Conservation (phyloP, 1,140 invertebrate genomes). For the Meloidogyne hapla region DNA sequence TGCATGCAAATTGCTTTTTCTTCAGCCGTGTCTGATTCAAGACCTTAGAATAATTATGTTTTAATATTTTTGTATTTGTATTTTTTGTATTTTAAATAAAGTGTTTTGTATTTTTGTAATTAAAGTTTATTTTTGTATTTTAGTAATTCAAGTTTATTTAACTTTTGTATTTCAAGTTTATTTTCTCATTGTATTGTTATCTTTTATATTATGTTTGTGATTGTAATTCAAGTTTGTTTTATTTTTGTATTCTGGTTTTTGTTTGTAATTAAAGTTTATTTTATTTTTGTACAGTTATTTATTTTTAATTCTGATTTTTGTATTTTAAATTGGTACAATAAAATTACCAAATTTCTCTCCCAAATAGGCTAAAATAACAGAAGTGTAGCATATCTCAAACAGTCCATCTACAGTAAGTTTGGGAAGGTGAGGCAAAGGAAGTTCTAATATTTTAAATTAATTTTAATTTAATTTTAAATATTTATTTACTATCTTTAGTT, state of each 20-base stretch:
- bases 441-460: conserved; percentile 29
- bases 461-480: not conserved
- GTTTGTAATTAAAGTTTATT: too few species aligned
- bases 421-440: conserved; percentile 43
- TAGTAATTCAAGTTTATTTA: too few species aligned
- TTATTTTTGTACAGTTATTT: not conserved
- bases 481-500: conserved; percentile 43
- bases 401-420: conserved; percentile 42
- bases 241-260: not conserved
- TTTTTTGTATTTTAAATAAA: too few species aligned
- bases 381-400: conserved; percentile 40
- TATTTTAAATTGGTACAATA: not conserved
- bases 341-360: conserved; percentile 40
- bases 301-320: not conserved
- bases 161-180: too few species aligned
- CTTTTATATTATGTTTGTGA: too few species aligned
- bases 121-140: too few species aligned
- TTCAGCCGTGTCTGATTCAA: conserved; percentile 44
- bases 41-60: too few species aligned
- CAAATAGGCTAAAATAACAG: conserved; percentile 40
- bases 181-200: too few species aligned
- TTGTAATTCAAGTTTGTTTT: too few species aligned
- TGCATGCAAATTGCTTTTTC: conserved; percentile 46
- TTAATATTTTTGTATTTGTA: not conserved
- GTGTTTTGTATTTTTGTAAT: too few species aligned